Conservation (phyloP, 2,888 invertebrate genomes). For the Lymantria dispar region DNA sequence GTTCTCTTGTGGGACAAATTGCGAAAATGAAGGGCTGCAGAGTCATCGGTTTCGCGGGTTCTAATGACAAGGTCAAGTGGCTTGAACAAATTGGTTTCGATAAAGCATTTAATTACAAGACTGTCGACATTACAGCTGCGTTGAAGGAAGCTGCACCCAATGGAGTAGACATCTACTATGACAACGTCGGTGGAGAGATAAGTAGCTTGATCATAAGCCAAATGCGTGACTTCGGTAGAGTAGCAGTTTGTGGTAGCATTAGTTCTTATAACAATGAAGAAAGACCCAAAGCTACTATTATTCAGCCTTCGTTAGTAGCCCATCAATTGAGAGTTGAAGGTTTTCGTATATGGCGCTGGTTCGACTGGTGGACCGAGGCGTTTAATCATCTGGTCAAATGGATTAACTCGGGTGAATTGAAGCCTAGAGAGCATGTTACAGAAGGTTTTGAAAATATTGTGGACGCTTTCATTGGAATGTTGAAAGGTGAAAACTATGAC, state of each 20-base stretch:
- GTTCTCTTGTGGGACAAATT: too few relatives aligned
- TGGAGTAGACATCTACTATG: too few relatives aligned
- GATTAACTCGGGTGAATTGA: slow-evolving; percentile 85
- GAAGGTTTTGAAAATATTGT: too few relatives aligned
- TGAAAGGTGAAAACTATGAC: too few relatives aligned
- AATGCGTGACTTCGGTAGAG: too few relatives aligned
- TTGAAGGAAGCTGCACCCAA: too few relatives aligned
- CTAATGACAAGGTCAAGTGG: slow-evolving; percentile 87
- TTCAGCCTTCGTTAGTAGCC: slow-evolving; percentile 74
- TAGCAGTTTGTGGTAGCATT: too few relatives aligned
- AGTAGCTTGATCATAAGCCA: too few relatives aligned
- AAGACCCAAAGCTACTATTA: slow-evolving; percentile 32
- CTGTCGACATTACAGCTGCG: slow-evolving; percentile 84
- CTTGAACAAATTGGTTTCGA: slow-evolving; percentile 84
- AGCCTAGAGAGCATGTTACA: slow-evolving; percentile 84
- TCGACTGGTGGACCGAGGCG: slow-evolving; percentile 80
- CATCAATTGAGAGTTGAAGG: slow-evolving; percentile 58
- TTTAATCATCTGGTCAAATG: slow-evolving; percentile 80
- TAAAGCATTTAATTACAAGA: too few relatives aligned
- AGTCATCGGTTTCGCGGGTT: too few relatives aligned
- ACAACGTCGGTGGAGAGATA: slow-evolving; percentile 87
- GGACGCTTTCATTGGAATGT: slow-evolving; percentile 85
- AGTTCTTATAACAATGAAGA: too few relatives aligned
- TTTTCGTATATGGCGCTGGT: slow-evolving; percentile 63
- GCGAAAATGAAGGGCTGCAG: slow-evolving; percentile 85